Evolutionary conservation across 2,113 vertebrate genomes (phyloP), one percentile per base, ranked within the genome.

Genomic region (Phyllopteryx taeniolatus): DNA sequence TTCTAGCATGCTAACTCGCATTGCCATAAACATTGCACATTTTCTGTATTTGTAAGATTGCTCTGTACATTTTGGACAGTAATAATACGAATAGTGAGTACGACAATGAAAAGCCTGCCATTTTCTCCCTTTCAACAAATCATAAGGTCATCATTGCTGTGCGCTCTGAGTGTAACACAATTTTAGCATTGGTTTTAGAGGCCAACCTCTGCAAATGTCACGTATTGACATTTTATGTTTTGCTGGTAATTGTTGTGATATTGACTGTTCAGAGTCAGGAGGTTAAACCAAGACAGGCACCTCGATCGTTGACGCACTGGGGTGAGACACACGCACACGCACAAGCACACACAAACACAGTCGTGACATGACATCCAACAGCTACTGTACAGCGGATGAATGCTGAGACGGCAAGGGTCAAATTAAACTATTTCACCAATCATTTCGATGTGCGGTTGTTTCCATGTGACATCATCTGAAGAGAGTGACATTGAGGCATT

Each of bases 201-300:
- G 47, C 33, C 71, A 79, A 81, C 84, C 84, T 75, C 81, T 81
- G 70, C 57, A 86, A 83, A 86, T 81, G 81, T 74, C 79, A 86
- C 46, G 68, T 74, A 85, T 81, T 86, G 81, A 77, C 79, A 79
- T 86, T 83, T 81, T 79, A 75, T 75, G 59, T 63, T 71, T 79
- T 73, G 44, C 59, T 64, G 15, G 74, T 75, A 83, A 81, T 79
- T 83, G 71, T 74, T 83, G 70, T 81, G 54, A 71, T 85, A 83
- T 85, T 79, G 84, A 85, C 71, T 66, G 54, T 33, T 67, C n/a
- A 15, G 46, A 73, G 64, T 70, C 60, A 42, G 27, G 47, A 77
- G 59, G 77, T 73, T 71, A 75, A 72, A 53, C 44, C 69, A 19
- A 64, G 56, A 82, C 43, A 14, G 61, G 33, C 47, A 9, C 56